Base-by-base conservation (phyloP, 2,888 invertebrate species). In the Nudaria mundana region DNA sequence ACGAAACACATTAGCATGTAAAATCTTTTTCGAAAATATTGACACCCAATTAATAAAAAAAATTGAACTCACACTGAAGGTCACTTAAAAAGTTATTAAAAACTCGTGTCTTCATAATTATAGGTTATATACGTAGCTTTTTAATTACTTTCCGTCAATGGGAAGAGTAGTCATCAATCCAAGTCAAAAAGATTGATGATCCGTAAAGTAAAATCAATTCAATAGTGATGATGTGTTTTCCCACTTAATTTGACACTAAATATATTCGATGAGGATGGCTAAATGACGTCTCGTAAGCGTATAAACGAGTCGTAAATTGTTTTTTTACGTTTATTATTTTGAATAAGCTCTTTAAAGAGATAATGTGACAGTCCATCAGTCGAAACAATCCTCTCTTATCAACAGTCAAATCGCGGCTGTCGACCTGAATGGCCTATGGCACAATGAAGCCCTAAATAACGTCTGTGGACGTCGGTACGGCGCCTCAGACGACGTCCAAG, bases 381-480 rank as follows among this genome's bases (percentile, higher is more conserved):
- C 83, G 74, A 62, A 70, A 73, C 71, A 71, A 77, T 81, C 76
- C 63, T 35, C 40, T 62, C 70, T 76, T 86, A 86, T 86, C 86
- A 67, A 59, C 57, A 69, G 75, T 82, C 76, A 75, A 77, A 86
- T 85, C 85, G 73, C 61, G 66, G 63, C 48, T 64, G 61, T 66
- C 61, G 58, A 63, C 62, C 60, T 72, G 74, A 77, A 74, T 75
- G 77, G 77, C 70, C 76, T 74, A 72, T 75, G 79, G 78, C 73
- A 87, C 87, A 87, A 87, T 87, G 83, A 85, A 74, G 78, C 81
- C 66, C 69, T 87, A 87, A 87, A 87, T 87, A 83, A 87, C 81
- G 68, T 69, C 60, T 41, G 62, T 29, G 66, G 78, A 76, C 72
- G 84, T 85, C 83, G 68, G 73, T 59, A 63, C 76, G 85, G 85